Percentiles rank a stretch among this genome's conserved stretches.
Evolutionary conservation across 2,888 invertebrate genomes (phyloP).

Genomic region (Pristionchus japonicus): DNA sequence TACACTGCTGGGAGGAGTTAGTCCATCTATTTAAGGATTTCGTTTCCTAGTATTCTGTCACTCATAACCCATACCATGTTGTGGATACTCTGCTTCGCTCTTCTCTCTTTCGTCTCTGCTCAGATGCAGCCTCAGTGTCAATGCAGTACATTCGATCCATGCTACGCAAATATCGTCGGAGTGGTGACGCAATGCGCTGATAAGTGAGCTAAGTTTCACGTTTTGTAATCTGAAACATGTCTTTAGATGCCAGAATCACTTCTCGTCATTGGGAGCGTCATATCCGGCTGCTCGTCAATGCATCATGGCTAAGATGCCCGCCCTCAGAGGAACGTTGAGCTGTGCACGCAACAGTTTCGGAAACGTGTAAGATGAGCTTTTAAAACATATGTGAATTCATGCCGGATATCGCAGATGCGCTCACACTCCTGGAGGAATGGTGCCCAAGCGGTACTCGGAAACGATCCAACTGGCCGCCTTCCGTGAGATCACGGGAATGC

Average conservation of each 20-base stretch:
- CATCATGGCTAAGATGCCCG: neutral
- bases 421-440: neutral
- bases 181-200: constrained; percentile 10
- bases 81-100: neutral
- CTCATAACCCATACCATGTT: neutral
- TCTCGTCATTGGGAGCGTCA: constrained; percentile 28
- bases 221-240: neutral
- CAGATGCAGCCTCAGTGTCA: constrained; percentile 38
- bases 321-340: neutral
- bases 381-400: neutral
- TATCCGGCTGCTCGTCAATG: constrained; percentile 33
- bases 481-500: constrained; percentile 23
- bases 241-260: constrained; percentile 43
- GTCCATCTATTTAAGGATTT: neutral
- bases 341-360: constrained; percentile 5
- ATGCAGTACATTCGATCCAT: constrained; percentile 24
- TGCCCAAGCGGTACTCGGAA: constrained; percentile 37
- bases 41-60: neutral
- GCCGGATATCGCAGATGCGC: constrained; percentile 18
- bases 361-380: constrained; percentile 6
- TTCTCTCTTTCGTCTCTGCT: neutral
- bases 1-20: neutral
- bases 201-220: neutral
- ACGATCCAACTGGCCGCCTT: constrained; percentile 46
- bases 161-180: neutral